Evolutionary conservation across 1,140 invertebrate species (phyloP).

Genomic region (Archivesica marissinica): DNA sequence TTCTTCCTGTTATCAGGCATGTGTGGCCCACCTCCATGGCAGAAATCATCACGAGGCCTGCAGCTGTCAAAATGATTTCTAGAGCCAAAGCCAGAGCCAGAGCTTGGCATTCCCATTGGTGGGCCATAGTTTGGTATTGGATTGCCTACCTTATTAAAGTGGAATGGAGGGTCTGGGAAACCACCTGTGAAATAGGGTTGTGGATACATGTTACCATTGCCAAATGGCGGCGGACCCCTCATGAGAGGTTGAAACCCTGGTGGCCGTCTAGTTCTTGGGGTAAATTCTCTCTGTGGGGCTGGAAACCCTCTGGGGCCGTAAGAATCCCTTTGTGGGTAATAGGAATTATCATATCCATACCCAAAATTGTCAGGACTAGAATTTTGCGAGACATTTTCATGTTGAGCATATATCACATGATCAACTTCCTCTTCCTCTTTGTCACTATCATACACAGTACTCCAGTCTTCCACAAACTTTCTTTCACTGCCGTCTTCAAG

Average conservation of each 20-base stretch:
- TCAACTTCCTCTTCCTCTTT: neutral
- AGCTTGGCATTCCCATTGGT: neutral
- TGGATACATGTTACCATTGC: neutral
- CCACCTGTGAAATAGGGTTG: neutral
- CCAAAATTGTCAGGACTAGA: neutral
- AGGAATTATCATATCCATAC: neutral
- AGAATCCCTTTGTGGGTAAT: neutral
- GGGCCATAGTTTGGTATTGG: neutral
- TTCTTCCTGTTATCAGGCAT: neutral
- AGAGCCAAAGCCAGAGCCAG: neutral
- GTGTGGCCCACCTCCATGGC: neutral
- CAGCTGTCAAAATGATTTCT: neutral
- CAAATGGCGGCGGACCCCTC: neutral
- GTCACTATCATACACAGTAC: neutral
- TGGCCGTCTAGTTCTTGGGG: slow-evolving; percentile 2
- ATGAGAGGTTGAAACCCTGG: neutral
- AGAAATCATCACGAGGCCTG: neutral
- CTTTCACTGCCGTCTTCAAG: neutral
- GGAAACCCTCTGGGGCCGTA: neutral
- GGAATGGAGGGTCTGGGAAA: neutral
- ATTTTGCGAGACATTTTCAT: neutral
- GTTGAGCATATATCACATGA: neutral
- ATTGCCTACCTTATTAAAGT: neutral
- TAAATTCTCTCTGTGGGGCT: neutral
- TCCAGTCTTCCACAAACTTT: slow-evolving; percentile 6